These are phyloP conservation scores for Engraulis encrasicolus DNA, from an alignment of 2,113 vertebrate genomes.

Conservation along the genomic window DNA sequence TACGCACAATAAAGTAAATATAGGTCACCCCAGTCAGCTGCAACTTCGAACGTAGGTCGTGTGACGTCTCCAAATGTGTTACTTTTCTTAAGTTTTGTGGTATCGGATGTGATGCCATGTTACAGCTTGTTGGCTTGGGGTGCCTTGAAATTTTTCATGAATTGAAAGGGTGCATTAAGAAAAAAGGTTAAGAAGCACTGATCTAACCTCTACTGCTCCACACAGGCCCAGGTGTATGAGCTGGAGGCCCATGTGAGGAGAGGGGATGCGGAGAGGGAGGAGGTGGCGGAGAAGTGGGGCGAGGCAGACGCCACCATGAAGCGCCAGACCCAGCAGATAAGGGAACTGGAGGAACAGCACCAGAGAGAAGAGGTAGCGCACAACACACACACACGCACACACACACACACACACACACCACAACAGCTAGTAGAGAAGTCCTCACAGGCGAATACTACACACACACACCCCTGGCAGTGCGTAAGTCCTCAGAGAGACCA, in stretches of 20 bases:
- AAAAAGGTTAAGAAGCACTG: background rate
- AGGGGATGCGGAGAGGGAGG: background rate
- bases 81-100: too few species aligned
- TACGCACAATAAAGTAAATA: too few species aligned
- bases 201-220: background rate
- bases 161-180: too few species aligned
- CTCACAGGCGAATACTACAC: background rate
- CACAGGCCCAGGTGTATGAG: slow-evolving; percentile 20
- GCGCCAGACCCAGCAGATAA: slow-evolving; percentile 12
- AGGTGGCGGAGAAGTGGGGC: background rate
- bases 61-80: too few species aligned
- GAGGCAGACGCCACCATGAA: background rate
- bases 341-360: slow-evolving; percentile 28
- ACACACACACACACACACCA: slow-evolving; percentile 26
- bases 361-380: background rate
- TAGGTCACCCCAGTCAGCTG: too few species aligned
- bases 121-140: too few species aligned
- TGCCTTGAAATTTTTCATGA: too few species aligned
- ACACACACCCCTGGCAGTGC: background rate
- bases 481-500: background rate
- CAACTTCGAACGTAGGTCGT: too few species aligned
- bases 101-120: too few species aligned
- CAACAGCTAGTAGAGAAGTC: slow-evolving; percentile 23
- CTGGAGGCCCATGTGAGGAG: background rate
- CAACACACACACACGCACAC: slow-evolving; percentile 30